Evolutionary conservation across 2,113 vertebrate genomes (phyloP), one percentile per base, ranked within the genome.

Genomic region (Vidua macroura): DNA sequence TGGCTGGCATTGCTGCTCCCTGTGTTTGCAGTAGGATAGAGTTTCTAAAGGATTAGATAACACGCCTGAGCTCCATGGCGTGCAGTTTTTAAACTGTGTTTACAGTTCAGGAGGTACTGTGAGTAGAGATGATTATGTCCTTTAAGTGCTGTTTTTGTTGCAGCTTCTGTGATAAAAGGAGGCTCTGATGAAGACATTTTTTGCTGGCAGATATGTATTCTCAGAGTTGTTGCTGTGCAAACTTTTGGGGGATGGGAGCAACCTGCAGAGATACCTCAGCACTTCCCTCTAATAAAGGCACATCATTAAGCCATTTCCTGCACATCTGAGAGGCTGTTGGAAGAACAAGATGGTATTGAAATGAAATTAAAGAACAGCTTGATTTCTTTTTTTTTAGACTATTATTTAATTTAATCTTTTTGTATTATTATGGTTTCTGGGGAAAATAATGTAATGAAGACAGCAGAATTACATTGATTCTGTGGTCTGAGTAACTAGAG

Each of bases 351-450:
- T 94, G 91, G 68, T 84, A 93, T 59, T 96, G 87, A 97, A 96
- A 87, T 96, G 82, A 97, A 96, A 95, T 98, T 96, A 94, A 97
- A 96, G 86, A 87, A 70, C 84, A 33, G 78, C 88, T 96, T 95
- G 68, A 28, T 76, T 55, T 84, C 8, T 35, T 35, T 60, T 33
- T 48, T 52, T 35, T 64, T 73, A 4, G 78, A 95, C 60, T 81
- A 75, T 92, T 89, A 66, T 90, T 96, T 97, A 97, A 96, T 95
- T 95, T 95, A 96, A 94, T 96, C 72, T 79, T 95, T 97, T 96
- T 93, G 41, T 86, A 95, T 58, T 86, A 93, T 91, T 95, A 72
- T 74, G 86, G 49, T 94, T 96, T 92, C 67, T 93, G 58, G 35
- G 69, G 93, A 83, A 90, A 93, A 86, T 93, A 96, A 96, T 92